A percentile compares a stretch with the other conserved stretches of the same genome.
phyloP scores from a whole-genome alignment of 2,113 vertebrate species.

The Thunnus thynnus region DNA sequence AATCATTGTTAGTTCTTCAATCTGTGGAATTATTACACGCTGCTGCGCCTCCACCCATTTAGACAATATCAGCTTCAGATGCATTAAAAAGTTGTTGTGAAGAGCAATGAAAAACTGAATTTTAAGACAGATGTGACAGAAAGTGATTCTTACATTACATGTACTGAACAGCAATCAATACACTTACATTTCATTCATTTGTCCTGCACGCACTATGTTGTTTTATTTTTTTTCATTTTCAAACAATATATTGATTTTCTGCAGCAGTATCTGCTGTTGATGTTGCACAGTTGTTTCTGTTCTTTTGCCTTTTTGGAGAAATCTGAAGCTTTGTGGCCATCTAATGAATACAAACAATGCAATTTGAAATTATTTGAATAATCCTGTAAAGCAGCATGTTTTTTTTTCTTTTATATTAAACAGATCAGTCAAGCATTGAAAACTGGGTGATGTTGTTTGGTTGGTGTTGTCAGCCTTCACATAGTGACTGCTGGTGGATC shows the following conservation, averaged over 20 bases:
- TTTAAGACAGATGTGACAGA: not conserved
- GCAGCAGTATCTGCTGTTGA: not conserved
- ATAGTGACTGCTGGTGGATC: not conserved
- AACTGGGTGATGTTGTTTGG: not conserved
- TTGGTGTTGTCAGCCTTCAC: not conserved
- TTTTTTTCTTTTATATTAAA: not conserved
- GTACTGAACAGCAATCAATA: not conserved
- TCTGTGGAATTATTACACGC: not conserved
- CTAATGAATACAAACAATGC: not conserved
- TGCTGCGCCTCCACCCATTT: not conserved
- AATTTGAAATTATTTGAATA: not conserved
- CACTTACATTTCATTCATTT: not conserved
- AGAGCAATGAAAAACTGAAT: not conserved
- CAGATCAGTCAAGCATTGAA: not conserved
- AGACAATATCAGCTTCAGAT: conserved; percentile 12
- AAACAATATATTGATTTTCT: not conserved
- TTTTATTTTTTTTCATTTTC: not conserved
- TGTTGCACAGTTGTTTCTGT: not conserved
- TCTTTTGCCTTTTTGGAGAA: not conserved
- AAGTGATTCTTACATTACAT: not conserved
- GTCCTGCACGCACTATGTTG: not conserved
- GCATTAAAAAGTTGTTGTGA: not conserved
- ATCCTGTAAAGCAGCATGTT: not conserved
- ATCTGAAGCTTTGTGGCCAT: conserved; percentile 7
- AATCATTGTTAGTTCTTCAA: conserved; percentile 69